Evolutionary conservation across 1,140 invertebrate species (phyloP), one percentile per base, ranked within the genome.

Genomic region (Macrostomum lignano): DNA sequence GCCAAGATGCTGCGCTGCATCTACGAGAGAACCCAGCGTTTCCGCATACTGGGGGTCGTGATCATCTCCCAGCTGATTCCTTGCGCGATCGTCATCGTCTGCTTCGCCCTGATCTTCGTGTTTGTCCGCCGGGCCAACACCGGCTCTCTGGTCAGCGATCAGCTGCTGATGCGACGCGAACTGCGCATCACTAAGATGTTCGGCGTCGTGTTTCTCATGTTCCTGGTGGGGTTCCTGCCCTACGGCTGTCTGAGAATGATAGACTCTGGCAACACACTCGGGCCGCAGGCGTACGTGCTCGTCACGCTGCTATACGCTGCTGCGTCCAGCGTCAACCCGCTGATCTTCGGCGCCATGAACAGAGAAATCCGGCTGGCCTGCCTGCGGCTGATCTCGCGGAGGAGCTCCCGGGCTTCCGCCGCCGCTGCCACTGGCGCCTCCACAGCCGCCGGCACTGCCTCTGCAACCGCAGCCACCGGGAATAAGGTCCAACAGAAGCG

Each of bases 171-270:
- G n/a, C n/a, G 6, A 24, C 40, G 52, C 9, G 54, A 57, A 38
- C 49, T 57, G 17, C 49, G 49, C 36, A 55, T 57, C 25, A 57
- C 52, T 1, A 57, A 54, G 41, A 57, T 57, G 54, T 57, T 57
- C 39, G 51, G 48, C 24, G 44, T 55, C 34, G 48, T 55, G 7
- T 57, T 57, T 37, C 39, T 54, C 4, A 40, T 55, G 10, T 52
- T 57, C 22, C 37, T 55, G 23, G 38, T 54, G 10, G 54, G 52
- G 17, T 57, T 52, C 32, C 35, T 54, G 13, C 52, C 52, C 1
- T 57, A 57, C 33, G 49, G 49, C 17, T 45, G 52, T 14, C 45
- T 54, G 2, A 42, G 54, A 11, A 42, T 44, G 10, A 47, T 50
- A 17, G 54, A 57, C 38, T 31, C 22, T 21, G 21, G 28, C 34